Conservation (phyloP, 2,797 vertebrate species). For the Cossypha niveicapilla region DNA sequence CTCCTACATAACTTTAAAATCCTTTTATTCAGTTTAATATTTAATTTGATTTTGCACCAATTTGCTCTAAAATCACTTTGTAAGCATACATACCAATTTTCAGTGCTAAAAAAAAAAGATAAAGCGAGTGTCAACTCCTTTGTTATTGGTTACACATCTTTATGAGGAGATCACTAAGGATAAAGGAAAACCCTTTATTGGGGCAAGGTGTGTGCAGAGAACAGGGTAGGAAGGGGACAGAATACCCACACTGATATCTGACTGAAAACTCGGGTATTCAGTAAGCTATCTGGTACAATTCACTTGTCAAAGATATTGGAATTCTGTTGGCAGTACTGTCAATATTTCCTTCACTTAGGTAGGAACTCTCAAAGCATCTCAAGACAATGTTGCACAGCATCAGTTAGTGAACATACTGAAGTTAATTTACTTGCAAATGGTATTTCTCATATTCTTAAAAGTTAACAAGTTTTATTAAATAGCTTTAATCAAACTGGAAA, state of each 20-base stretch:
- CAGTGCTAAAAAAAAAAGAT: neutral
- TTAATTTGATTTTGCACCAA: neutral
- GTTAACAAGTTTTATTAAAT: slow-evolving; percentile 24
- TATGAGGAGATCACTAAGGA: neutral
- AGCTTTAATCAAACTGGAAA: slow-evolving; percentile 46
- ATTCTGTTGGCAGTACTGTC: neutral
- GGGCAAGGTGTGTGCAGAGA: fast-evolving
- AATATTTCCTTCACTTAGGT: neutral
- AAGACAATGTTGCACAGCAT: neutral
- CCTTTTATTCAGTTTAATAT: neutral
- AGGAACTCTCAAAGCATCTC: neutral
- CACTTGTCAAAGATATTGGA: neutral
- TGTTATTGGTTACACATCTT: neutral
- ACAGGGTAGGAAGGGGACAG: neutral
- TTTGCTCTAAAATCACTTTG: neutral
- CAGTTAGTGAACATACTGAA: neutral
- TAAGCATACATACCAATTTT: neutral
- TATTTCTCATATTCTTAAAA: neutral
- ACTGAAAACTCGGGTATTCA: neutral
- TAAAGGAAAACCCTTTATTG: neutral
- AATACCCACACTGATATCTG: neutral
- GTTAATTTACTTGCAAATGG: slow-evolving; percentile 33
- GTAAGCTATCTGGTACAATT: neutral
- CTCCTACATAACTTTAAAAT: neutral
- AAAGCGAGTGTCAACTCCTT: neutral